phyloP scores from a whole-genome alignment of 1,140 invertebrate species.

The Drosophila punjabiensis region DNA sequence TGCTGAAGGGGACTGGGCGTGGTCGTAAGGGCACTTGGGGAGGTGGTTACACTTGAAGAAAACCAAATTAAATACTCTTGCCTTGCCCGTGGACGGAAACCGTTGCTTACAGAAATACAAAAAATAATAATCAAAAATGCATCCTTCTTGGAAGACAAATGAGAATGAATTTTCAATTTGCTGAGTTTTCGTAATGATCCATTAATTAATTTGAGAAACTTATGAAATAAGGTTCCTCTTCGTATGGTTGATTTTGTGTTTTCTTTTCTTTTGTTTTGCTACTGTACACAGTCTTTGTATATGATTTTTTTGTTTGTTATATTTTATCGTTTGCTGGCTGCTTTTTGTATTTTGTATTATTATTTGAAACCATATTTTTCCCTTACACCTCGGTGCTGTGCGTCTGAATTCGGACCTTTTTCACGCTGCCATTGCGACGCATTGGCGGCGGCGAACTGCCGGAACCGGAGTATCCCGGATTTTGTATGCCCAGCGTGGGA shows the following conservation, averaged over 20 bases:
- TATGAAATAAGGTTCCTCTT: conserved; percentile 19
- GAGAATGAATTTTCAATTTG: conserved; percentile 60
- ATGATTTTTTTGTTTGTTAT: conserved; percentile 39
- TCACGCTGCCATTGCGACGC: conserved; percentile 92
- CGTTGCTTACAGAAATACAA: conserved; percentile 65
- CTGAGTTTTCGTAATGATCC: conserved; percentile 20
- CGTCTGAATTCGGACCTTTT: conserved; percentile 95
- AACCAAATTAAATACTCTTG: conserved; percentile 68
- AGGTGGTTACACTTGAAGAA: conserved; percentile 16
- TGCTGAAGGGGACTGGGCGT: conserved; percentile 54
- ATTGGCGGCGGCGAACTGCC: conserved; percentile 91
- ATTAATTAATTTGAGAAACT: conserved; percentile 51
- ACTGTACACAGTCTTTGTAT: conserved; percentile 83
- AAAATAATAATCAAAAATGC: conserved; percentile 48
- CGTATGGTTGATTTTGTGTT: not conserved
- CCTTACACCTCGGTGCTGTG: conserved; percentile 93
- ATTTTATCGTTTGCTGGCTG: conserved; percentile 47
- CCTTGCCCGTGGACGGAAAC: conserved; percentile 79
- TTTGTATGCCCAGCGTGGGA: conserved; percentile 91
- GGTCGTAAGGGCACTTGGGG: conserved; percentile 68
- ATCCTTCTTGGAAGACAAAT: conserved; percentile 76
- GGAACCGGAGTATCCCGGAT: conserved; percentile 90
- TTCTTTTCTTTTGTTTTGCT: conserved; percentile 58
- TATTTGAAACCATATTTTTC: conserved; percentile 18
- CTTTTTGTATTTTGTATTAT: conserved; percentile 39